phyloP scores from a whole-genome alignment of 1,140 invertebrate genomes.

The Pseudomyrmex pallidus region DNA sequence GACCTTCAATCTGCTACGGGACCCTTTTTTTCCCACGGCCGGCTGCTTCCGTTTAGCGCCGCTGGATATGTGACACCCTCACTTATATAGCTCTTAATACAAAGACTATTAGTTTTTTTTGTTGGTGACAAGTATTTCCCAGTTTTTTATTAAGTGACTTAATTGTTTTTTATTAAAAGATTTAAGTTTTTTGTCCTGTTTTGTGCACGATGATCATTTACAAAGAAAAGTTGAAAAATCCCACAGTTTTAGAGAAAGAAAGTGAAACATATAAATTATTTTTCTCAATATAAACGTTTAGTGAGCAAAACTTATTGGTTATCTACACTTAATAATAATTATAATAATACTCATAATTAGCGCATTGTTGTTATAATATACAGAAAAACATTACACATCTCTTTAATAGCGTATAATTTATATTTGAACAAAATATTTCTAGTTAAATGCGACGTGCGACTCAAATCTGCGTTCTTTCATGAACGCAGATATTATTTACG shows the following conservation, averaged over 20 bases:
- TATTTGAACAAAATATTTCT: neutral
- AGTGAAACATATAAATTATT: neutral
- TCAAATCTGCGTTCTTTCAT: neutral
- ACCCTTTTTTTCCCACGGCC: slow-evolving; percentile 57
- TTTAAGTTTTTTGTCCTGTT: no score
- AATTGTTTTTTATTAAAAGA: no score
- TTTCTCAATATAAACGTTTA: neutral
- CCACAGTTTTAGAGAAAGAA: neutral
- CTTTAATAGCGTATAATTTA: neutral
- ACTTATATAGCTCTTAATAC: neutral
- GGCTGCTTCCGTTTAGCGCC: slow-evolving; percentile 46
- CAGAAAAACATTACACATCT: neutral
- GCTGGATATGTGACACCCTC: slow-evolving; percentile 12
- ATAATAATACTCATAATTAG: neutral
- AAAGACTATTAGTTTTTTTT: neutral
- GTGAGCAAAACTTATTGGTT: neutral
- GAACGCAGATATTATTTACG: neutral
- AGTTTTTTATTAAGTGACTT: no score
- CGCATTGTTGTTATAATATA: neutral
- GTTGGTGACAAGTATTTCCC: no score
- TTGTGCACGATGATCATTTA: no score
- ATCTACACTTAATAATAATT: neutral
- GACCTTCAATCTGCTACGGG: slow-evolving; percentile 50
- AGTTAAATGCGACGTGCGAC: neutral
- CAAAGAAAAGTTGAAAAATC: neutral